Base-by-base conservation (phyloP, 2,113 vertebrate genomes). In the Rhodinocichla rosea region DNA sequence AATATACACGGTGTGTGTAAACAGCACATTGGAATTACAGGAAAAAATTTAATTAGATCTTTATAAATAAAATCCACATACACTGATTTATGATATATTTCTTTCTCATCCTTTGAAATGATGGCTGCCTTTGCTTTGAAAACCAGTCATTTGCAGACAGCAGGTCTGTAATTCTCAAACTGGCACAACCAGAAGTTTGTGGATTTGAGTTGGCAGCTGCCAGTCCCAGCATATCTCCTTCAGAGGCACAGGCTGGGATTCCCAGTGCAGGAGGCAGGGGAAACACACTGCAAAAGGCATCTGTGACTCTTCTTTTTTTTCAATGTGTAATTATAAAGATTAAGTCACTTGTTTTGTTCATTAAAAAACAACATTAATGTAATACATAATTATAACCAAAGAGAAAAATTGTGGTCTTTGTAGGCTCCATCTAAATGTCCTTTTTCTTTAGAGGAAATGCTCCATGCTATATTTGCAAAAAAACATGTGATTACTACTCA, bases 161-260 rank as follows among this genome's bases (percentile, higher is more conserved):
- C 75, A 45, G 81, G 90, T 77, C 95, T 96, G 91, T 97, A 97
- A 97, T 96, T 97, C 89, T 70, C 65, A 16, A 93, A 87, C 80
- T 82, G 92, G 68, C 90, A 94, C 63, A 75, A 84, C 69, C 91
- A 92, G 88, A 76, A 71, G 55, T 59, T 90, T 92, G 92, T 87
- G 94, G 89, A 80, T 90, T 90, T 70, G 73, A 84, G 75, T 27
- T 93, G 87, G 90, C 79, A 75, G 75, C 59, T 88, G 68, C 83
- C 86, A 74, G 60, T 70, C 91, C 75, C 84, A 50, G 27, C 6
- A 1, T 84, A 49, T 95, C 91, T 81, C 42, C 67, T 91, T 55
- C 71, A 89, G 87, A 90, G 91, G 91, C 92, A 74, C 82, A 78
- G 4, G 20, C 62, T 86, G 80, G 94, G 93, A 71, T 92, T 95